Evolutionary conservation across 2,888 invertebrate species (phyloP), one percentile per base, ranked within the genome.

Genomic region (Andrena flavipes): DNA sequence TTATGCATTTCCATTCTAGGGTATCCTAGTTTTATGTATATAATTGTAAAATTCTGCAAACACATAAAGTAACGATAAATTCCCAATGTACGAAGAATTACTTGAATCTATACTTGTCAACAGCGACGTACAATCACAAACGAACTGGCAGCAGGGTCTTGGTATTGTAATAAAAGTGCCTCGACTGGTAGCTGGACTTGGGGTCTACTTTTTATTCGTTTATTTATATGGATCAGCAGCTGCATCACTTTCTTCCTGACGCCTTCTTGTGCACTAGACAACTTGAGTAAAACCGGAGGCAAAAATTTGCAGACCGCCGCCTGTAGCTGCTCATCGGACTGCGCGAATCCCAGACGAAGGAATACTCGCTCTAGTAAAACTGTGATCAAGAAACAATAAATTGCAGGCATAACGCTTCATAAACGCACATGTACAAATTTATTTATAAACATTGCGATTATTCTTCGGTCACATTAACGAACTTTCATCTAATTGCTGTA

Each of bases 1-100:
- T 97, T 96, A 10, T 96, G 96, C 65, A 96, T 94, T 13, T 96
- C 95, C 88, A 98, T 94, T 71, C 99, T 95, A 0, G 98, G 98
- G 94, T 96, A 99, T 8, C 99, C 99, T 96, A 98, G 96, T 92
- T 98, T 98, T 83, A 99, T 97, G 93, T 99, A 99, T 90, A 99
- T 98, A 76, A 99, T 97, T 13, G 98, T 96, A 92, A 99, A 99
- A 94, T 99, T 99, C 97, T 98, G 95, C 26, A 95, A 91, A 92
- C 84, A 87, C 80, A 89, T 67, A 82, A 75, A 68, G 71, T 69
- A 59, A 48, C 6, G 35, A 76, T 82, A 30, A 33, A 70, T 71
- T 62, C 7, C n/a, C 4, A 1, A 20, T 3, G 3, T 30, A 26
- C 54, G 8, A 54, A 48, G n/a, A 59, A 30, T 33, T 35, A 8